Conservation (phyloP, 2,797 vertebrate genomes). For the Garrulus glandarius region DNA sequence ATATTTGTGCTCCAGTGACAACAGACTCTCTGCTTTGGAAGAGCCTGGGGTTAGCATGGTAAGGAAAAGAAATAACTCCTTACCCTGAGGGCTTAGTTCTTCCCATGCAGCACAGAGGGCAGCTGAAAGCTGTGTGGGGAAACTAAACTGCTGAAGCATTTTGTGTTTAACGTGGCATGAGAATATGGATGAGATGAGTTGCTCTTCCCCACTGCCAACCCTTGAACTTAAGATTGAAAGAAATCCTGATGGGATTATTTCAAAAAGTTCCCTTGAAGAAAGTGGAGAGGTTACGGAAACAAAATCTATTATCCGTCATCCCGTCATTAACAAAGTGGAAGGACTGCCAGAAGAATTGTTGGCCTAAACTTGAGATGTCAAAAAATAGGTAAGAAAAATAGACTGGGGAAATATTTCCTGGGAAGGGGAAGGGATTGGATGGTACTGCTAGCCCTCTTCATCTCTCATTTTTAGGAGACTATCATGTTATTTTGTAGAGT, state of each 20-base stretch:
- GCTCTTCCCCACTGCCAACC: background rate
- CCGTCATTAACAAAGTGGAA: constrained; percentile 11
- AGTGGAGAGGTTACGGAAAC: constrained; percentile 17
- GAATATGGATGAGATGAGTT: background rate
- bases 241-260: background rate
- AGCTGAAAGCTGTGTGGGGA: constrained; percentile 8
- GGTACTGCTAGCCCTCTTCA: background rate
- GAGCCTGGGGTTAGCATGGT: background rate
- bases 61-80: constrained; percentile 54
- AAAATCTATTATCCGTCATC: constrained; percentile 1
- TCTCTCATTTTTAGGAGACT: constrained; percentile 34
- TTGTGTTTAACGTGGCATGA: background rate
- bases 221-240: background rate
- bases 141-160: constrained; percentile 21
- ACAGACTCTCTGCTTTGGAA: constrained; percentile 39
- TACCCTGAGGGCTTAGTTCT: constrained; percentile 21
- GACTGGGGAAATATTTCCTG: background rate
- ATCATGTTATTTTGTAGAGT: constrained; percentile 41
- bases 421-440: background rate
- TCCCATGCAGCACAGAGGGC: constrained; percentile 19
- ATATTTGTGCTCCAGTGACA: constrained; percentile 46
- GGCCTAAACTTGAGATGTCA: background rate
- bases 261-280: constrained; percentile 5
- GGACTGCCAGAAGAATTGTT: background rate
- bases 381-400: constrained; percentile 43